Evolutionary conservation across 2,797 vertebrate species (phyloP).

Genomic region (Falco novaeseelandiae): DNA sequence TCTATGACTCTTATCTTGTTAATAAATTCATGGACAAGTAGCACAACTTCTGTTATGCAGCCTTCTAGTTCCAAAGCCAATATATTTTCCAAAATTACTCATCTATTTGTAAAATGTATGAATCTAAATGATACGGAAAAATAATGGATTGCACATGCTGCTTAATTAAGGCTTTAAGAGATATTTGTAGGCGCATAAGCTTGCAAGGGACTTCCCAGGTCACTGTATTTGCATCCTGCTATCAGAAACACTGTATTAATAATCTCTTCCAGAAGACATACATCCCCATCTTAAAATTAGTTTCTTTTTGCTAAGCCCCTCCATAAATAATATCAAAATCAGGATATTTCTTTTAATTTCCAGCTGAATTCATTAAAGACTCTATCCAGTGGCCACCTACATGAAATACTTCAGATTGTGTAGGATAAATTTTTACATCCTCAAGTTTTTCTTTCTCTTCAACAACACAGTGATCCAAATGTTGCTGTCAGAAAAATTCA

Average conservation of each 20-base stretch:
- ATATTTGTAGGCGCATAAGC: background rate
- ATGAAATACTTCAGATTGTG: background rate
- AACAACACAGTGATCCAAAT: background rate
- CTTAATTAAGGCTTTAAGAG: background rate
- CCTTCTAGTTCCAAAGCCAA: background rate
- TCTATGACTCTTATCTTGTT: background rate
- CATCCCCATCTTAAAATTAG: background rate
- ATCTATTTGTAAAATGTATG: background rate
- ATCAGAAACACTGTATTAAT: background rate
- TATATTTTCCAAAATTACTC: background rate
- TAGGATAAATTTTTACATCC: background rate
- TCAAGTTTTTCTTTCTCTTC: background rate
- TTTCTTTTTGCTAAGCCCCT: background rate
- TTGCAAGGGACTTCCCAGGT: background rate
- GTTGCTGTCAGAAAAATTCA: background rate
- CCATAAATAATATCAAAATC: background rate
- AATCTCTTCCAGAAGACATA: background rate
- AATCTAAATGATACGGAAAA: background rate
- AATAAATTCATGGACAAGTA: background rate
- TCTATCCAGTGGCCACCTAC: background rate
- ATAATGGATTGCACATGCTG: background rate
- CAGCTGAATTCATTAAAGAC: background rate
- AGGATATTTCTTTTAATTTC: background rate
- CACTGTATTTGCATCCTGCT: background rate
- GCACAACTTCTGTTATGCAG: background rate